Percentiles rank a stretch among this genome's conserved stretches.
These are phyloP conservation scores for Pocillopora grandis DNA, from an alignment of 92 coral and sea anemone species.

Conservation along the genomic window DNA sequence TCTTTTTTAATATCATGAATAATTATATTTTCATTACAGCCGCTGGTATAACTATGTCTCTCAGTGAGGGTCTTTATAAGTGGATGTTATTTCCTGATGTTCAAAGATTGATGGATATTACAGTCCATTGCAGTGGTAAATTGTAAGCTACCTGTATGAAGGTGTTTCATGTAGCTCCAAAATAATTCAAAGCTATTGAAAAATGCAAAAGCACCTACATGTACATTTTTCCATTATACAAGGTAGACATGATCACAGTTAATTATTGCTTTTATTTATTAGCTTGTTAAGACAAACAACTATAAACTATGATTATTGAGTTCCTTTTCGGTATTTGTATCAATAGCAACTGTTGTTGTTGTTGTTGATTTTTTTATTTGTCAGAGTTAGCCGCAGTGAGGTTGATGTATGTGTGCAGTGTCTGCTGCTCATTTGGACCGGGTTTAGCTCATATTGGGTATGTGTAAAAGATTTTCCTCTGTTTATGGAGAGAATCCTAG, in stretches of 20 bases:
- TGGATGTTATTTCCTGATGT: constrained; percentile 97
- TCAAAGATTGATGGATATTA: constrained; percentile 92
- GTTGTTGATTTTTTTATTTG: too few species aligned
- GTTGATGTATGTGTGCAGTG: constrained; percentile 93
- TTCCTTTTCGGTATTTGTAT: not conserved
- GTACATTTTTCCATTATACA: too few species aligned
- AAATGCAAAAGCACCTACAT: too few species aligned
- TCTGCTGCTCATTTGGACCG: constrained; percentile 93
- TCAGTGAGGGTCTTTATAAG: constrained; percentile 89
- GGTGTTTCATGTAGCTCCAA: too few species aligned
- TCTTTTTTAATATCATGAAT: not conserved
- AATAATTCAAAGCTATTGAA: too few species aligned
- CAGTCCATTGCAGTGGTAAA: constrained; percentile 91
- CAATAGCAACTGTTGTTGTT: too few species aligned
- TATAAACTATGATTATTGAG: not conserved
- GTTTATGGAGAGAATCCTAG: too few species aligned
- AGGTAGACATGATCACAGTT: too few species aligned
- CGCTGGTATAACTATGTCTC: constrained; percentile 69
- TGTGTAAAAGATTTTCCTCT: too few species aligned
- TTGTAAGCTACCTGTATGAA: constrained; percentile 58
- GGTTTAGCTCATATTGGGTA: constrained; percentile 96
- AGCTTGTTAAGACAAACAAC: too few species aligned
- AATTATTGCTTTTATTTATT: too few species aligned
- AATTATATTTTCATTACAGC: constrained; percentile 38
- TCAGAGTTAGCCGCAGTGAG: constrained; percentile 57